These are phyloP conservation scores for Lynx canadensis DNA, from an alignment of 2,113 vertebrate genomes.

Conservation along the genomic window DNA sequence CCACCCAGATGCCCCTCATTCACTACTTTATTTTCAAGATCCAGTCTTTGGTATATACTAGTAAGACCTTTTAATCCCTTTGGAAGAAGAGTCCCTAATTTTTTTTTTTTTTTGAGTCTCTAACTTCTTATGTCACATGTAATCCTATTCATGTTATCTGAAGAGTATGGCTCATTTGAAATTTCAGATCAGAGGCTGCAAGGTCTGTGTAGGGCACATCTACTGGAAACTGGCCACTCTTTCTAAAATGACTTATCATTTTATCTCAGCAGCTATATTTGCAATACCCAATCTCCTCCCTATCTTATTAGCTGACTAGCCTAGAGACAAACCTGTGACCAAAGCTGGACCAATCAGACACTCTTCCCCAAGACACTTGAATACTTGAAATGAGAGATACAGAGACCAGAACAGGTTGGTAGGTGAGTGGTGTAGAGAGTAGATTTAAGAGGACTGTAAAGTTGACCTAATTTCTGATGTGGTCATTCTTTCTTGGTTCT, in stretches of 20 bases:
- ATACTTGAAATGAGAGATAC: neutral
- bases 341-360: neutral
- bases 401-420: neutral
- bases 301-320: neutral
- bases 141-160: neutral
- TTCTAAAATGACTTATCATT: neutral
- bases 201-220: neutral
- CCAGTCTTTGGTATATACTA: neutral
- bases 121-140: neutral
- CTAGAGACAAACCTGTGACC: neutral
- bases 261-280: neutral
- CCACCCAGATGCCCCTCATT: too few species aligned
- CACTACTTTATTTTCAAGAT: neutral
- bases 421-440: neutral
- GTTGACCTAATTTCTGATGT: neutral
- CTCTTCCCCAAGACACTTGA: neutral
- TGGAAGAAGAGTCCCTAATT: neutral
- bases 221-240: neutral
- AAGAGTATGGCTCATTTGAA: neutral
- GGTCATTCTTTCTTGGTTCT: neutral
- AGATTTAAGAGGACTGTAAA: neutral
- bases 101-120: neutral
- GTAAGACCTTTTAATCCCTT: neutral
- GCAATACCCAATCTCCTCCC: neutral
- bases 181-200: neutral